These are phyloP conservation scores for Hippopotamyrus pictus DNA, from an alignment of 2,797 vertebrate species.

Conservation along the genomic window DNA sequence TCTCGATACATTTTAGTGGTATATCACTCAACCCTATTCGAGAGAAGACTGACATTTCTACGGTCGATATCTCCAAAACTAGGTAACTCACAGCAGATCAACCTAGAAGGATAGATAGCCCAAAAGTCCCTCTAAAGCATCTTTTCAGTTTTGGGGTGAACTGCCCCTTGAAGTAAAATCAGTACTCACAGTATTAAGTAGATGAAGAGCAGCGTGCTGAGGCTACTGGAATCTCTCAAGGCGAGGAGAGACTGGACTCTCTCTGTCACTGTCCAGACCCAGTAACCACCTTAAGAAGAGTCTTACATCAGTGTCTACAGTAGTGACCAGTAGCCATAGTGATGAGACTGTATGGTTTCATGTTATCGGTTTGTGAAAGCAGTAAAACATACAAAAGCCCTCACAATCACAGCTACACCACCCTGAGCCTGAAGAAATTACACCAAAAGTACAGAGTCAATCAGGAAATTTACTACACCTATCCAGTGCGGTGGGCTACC, in stretches of 20 bases:
- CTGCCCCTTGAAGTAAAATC: neutral
- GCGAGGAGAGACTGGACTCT: conserved; percentile 54
- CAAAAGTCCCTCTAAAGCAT: neutral
- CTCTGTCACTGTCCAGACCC: conserved; percentile 46
- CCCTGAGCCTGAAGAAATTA: neutral
- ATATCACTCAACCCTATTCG: too few species aligned
- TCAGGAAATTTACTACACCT: neutral
- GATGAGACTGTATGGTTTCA: neutral
- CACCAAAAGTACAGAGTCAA: neutral
- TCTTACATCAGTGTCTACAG: neutral
- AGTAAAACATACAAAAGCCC: neutral
- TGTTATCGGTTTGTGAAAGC: neutral
- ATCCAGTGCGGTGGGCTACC: conserved; percentile 38
- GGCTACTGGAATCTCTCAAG: conserved; percentile 54
- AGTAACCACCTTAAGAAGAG: conserved; percentile 47
- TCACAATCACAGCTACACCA: neutral
- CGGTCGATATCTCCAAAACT: neutral
- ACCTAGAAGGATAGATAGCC: neutral
- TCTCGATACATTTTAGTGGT: too few species aligned
- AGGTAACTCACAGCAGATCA: neutral
- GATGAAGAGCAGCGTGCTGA: conserved; percentile 70
- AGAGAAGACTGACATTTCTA: neutral
- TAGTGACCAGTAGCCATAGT: neutral
- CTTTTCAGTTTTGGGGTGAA: neutral
- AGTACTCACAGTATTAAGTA: conserved; percentile 77